Conservation (phyloP, 37 sponge, comb jelly and placozoan genomes). For the Halisarca cf. caerulea region DNA sequence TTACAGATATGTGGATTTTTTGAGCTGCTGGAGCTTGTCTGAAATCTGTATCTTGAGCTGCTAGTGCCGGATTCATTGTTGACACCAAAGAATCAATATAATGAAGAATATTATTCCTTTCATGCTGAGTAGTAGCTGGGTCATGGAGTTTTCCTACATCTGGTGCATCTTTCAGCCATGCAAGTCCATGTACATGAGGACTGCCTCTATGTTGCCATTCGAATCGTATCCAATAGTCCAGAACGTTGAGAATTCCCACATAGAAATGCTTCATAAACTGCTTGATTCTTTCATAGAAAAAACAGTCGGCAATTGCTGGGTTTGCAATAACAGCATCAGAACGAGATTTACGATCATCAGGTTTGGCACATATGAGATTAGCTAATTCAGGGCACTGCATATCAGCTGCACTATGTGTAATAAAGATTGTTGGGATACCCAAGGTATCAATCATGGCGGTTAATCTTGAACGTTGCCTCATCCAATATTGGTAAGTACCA, state of each 20-base stretch:
- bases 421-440: constrained; percentile 37
- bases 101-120: neutral
- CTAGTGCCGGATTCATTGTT: constrained; percentile 33
- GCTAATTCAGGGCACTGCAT: constrained; percentile 64
- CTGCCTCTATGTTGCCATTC: constrained; percentile 67
- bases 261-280: constrained; percentile 26
- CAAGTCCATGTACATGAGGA: constrained; percentile 62
- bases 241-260: constrained; percentile 30
- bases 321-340: constrained; percentile 22
- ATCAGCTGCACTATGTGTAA: constrained; percentile 55
- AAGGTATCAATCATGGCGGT: constrained; percentile 58
- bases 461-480: constrained; percentile 40
- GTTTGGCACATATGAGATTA: constrained; percentile 45
- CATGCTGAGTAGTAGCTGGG: neutral
- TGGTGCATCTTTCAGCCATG: constrained; percentile 56
- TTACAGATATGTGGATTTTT: constrained; percentile 38
- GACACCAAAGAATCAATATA: constrained; percentile 27
- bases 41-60: constrained; percentile 23
- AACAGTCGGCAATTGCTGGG: constrained; percentile 41
- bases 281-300: constrained; percentile 5
- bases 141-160: constrained; percentile 34
- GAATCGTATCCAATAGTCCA: constrained; percentile 70
- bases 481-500: constrained; percentile 56
- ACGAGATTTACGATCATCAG: neutral
- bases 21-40: constrained; percentile 40